Evolutionary conservation across 2,797 vertebrate species (phyloP).

Genomic region (Jordanella pulchra): DNA sequence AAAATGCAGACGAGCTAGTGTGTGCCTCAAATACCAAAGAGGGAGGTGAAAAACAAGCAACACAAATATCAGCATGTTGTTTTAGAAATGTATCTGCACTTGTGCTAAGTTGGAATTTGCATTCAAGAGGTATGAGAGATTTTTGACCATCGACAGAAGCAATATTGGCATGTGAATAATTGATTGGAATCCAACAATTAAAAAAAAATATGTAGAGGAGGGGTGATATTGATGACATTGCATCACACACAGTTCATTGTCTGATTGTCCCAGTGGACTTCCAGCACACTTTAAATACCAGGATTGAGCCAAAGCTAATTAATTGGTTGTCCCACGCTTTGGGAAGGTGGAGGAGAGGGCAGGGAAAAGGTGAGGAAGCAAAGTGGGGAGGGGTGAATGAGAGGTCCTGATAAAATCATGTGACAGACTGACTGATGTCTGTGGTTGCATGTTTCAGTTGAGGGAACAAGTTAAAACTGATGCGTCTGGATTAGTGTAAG

Average conservation of each 20-base stretch:
- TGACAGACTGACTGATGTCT: constrained; percentile 78
- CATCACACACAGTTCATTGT: constrained; percentile 57
- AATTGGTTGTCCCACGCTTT: constrained; percentile 59
- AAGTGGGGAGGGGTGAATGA: constrained; percentile 30
- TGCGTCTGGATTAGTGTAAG: constrained; percentile 81
- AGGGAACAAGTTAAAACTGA: constrained; percentile 74
- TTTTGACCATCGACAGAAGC: background rate
- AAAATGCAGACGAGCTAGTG: constrained; percentile 66
- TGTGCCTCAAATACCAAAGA: constrained; percentile 43
- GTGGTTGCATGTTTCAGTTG: constrained; percentile 51
- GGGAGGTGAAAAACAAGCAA: constrained; percentile 54
- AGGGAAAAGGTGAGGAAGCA: background rate
- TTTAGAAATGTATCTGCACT: constrained; percentile 26
- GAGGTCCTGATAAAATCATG: constrained; percentile 77
- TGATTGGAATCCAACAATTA: constrained; percentile 24
- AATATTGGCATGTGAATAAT: constrained; percentile 22
- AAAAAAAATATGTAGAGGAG: constrained; percentile 28
- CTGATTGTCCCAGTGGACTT: constrained; percentile 46
- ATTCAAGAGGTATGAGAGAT: background rate
- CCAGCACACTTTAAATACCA: constrained; percentile 64
- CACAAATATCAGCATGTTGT: constrained; percentile 73
- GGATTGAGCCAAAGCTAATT: constrained; percentile 66
- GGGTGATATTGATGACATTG: constrained; percentile 63
- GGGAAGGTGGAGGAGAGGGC: constrained; percentile 26
- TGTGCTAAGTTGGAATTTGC: background rate